A percentile compares a stretch with the other conserved stretches of the same genome.
Conservation (phyloP, 2,797 vertebrate species). For the Brachyrhaphis roseni region DNA sequence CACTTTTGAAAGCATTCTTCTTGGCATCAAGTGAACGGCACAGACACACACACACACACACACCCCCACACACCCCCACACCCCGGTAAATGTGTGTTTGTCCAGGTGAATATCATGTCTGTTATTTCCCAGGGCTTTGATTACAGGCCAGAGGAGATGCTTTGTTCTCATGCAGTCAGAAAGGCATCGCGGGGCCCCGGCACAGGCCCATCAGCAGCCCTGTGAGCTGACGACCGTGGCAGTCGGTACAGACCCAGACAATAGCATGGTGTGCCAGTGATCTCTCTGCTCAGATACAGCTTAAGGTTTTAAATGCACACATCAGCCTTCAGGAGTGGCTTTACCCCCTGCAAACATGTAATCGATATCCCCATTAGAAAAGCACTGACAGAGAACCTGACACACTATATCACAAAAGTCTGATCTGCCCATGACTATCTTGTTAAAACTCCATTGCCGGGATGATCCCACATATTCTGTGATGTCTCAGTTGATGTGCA, state of each 20-base stretch:
- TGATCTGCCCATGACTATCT: conserved; percentile 23
- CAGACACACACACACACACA: conserved; percentile 15
- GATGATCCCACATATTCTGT: conserved; percentile 45
- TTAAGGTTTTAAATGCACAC: conserved; percentile 73
- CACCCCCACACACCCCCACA: conserved; percentile 10
- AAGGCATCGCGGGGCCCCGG: conserved; percentile 53
- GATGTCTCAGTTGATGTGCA: conserved; percentile 44
- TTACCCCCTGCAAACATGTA: conserved; percentile 70
- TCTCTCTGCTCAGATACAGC: conserved; percentile 58
- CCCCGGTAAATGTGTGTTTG: conserved; percentile 51
- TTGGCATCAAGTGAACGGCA: conserved; percentile 27
- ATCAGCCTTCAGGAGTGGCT: conserved; percentile 55
- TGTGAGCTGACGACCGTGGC: conserved; percentile 70
- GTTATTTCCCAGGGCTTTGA: conserved; percentile 81
- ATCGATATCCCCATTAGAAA: conserved; percentile 73
- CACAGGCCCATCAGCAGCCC: conserved; percentile 52
- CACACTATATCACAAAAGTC: conserved; percentile 57
- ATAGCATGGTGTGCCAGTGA: conserved; percentile 57
- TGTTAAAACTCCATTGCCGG: conserved; percentile 36
- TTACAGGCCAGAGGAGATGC: conserved; percentile 77
- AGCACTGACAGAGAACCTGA: conserved; percentile 62
- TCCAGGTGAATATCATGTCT: conserved; percentile 73
- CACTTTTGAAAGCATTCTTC: conserved; percentile 34
- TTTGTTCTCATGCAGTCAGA: conserved; percentile 78
- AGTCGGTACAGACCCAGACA: conserved; percentile 67